Percentiles rank a stretch among this genome's conserved stretches.
phyloP scores from a whole-genome alignment of 2,797 vertebrate genomes.

The Hippopotamyrus pictus region DNA sequence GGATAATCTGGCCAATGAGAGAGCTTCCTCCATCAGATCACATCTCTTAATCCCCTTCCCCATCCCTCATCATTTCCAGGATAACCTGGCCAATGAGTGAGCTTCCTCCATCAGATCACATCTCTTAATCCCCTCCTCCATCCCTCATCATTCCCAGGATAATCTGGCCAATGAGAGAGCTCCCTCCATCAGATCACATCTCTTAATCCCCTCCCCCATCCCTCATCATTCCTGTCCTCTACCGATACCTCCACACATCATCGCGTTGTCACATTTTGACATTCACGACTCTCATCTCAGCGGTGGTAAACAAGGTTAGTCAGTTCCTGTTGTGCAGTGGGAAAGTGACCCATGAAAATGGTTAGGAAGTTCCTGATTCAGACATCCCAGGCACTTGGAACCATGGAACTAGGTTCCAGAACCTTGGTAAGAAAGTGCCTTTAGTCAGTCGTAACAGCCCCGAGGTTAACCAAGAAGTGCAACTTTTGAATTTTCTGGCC shows the following conservation, averaged over 20 bases:
- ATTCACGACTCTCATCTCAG: not conserved
- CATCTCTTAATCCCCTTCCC: too few relatives aligned
- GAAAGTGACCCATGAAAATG: not conserved
- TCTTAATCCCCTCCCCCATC: too few relatives aligned
- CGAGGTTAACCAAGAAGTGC: not conserved
- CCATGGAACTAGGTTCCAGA: not conserved
- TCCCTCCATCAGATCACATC: too few relatives aligned
- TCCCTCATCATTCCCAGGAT: too few relatives aligned
- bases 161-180: too few relatives aligned
- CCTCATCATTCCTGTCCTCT: not conserved
- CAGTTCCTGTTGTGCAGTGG: not conserved
- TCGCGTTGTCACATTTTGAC: not conserved
- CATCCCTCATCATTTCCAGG: too few relatives aligned
- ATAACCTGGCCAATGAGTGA: too few relatives aligned
- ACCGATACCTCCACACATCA: not conserved
- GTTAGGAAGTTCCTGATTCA: not conserved
- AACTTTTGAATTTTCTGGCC: not conserved
- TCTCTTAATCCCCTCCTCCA: too few relatives aligned
- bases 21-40: too few relatives aligned
- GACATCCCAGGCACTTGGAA: not conserved
- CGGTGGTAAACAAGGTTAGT: not conserved
- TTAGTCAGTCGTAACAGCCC: not conserved
- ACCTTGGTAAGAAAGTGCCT: not conserved
- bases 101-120: too few relatives aligned
- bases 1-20: too few relatives aligned